Base-by-base conservation (phyloP, 2,888 invertebrate genomes). In the Arenicola marina region DNA sequence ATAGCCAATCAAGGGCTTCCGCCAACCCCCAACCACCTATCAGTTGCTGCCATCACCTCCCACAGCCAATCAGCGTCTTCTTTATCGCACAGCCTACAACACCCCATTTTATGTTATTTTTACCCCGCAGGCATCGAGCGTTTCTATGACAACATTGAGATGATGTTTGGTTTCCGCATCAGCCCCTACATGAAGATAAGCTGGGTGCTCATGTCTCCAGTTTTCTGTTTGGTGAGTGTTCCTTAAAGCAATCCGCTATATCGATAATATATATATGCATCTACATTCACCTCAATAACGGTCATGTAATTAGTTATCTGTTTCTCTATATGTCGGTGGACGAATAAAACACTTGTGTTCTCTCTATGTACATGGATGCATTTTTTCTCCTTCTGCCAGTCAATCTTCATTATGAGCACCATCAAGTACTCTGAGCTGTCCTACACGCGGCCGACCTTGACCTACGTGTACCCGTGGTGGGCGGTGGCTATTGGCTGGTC, bases 101-200 rank as follows among this genome's bases (percentile, higher is more conserved):
- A n/a, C n/a, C n/a, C n/a, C n/a, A n/a, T n/a, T n/a, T n/a, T n/a
- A n/a, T n/a, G n/a, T n/a, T n/a, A n/a, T n/a, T n/a, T n/a, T n/a
- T n/a, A n/a, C n/a, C n/a, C 24, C 21, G 48, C 24, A 48, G 48
- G 48, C 7, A 24, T 32, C 33, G 33, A 90, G 75, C 87, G 90
- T 67, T 92, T 92, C 80, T 87, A 90, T 66, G 87, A 89, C 67
- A 90, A 93, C 74, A 89, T 92, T 31, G 88, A 90, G 76, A 86
- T 87, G 73, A 93, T 93, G 93, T 89, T 92, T 65, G 92, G 92
- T 2, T 87, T 84, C 73, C 78, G 83, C n/a, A 76, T 78, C 11
- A 83, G 83, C 58, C 84, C 84, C 1, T 87, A 86, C 85, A 85
- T 88, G 81, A 84, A 85, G 59, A 78, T 86, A 55, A 86, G 87